Conservation (phyloP, 2,888 invertebrate genomes). For the Zhuqinia jingwanae region DNA sequence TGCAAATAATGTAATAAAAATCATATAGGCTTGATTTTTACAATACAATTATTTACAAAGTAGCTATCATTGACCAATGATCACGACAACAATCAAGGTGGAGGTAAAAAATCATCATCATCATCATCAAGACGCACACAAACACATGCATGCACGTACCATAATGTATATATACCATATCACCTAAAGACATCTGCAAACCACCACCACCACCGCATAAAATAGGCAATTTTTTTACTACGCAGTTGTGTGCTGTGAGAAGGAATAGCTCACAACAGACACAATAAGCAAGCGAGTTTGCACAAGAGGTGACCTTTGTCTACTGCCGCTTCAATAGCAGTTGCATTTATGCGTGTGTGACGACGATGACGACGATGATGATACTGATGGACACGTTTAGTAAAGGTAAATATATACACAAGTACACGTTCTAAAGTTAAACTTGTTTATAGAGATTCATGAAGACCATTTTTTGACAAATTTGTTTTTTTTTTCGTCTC, state of each 20-base stretch:
- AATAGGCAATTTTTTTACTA: conserved; percentile 7
- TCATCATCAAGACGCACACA: conserved; percentile 39
- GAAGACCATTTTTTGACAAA: conserved; percentile 25
- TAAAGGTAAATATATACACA: not conserved
- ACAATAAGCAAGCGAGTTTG: too few relatives aligned
- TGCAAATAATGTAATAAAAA: not conserved
- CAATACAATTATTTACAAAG: conserved; percentile 22
- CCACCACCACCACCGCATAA: too few relatives aligned
- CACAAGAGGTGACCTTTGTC: not conserved
- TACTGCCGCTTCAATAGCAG: too few relatives aligned
- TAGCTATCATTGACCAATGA: conserved; percentile 67
- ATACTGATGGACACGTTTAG: not conserved
- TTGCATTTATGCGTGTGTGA: too few relatives aligned
- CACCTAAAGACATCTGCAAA: not conserved
- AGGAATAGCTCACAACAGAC: too few relatives aligned
- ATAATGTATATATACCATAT: too few relatives aligned
- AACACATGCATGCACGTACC: too few relatives aligned
- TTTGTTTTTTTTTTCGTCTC: not conserved
- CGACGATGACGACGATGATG: too few relatives aligned
- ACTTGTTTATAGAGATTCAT: conserved; percentile 27
- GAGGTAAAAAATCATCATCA: conserved; percentile 57
- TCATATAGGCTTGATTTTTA: conserved; percentile 29
- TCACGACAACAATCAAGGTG: conserved; percentile 71
- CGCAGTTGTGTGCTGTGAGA: not conserved
- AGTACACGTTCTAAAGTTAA: not conserved